Base-by-base conservation (phyloP, 2,797 vertebrate species). In the Sebastes hubbsi region DNA sequence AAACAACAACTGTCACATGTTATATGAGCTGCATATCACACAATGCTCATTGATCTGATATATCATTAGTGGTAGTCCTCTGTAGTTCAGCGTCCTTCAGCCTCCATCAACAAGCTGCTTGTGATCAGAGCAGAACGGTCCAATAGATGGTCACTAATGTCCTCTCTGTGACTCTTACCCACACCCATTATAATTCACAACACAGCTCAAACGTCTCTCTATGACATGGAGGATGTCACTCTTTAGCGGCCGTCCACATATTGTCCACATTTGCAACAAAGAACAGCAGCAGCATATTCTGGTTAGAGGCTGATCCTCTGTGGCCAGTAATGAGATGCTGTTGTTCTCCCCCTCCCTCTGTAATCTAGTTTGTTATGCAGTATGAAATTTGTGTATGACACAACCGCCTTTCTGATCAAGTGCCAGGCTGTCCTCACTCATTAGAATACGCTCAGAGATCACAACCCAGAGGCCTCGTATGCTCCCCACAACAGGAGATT, bases 281-380 rank as follows among this genome's bases (percentile, higher is more conserved):
- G 82, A 84, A 82, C 78, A 80, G 89, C 84, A 83, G 77, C 85
- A 83, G 77, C 85, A 63, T 54, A 78, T 86, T 89, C 75, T 86
- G 79, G 86, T 88, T 86, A 82, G 58, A 79, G 27, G 60, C 73
- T 13, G 81, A 78, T 84, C 81, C 76, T 85, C 71, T 84, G 87
- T 18, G 75, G 82, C 65, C 85, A 65, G 74, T 85, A 89, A 88
- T 81, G 80, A 83, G 62, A 85, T 76, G 78, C 74, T 84, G 75
- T 83, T 88, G 65, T 59, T 42, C 49, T 24, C 58, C 54, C 58
- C 54, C 22, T 25, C 20, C 22, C 64, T 29, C 67, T 56, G 8
- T 78, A 80, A 86, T 88, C 66, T 71, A 80, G 64, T 87, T 83
- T 77, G 73, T 86, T 88, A 83, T 73, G 76, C 78, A 85, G 87